Evolutionary conservation across 2,888 invertebrate species (phyloP).

Genomic region (Agrochola lota): DNA sequence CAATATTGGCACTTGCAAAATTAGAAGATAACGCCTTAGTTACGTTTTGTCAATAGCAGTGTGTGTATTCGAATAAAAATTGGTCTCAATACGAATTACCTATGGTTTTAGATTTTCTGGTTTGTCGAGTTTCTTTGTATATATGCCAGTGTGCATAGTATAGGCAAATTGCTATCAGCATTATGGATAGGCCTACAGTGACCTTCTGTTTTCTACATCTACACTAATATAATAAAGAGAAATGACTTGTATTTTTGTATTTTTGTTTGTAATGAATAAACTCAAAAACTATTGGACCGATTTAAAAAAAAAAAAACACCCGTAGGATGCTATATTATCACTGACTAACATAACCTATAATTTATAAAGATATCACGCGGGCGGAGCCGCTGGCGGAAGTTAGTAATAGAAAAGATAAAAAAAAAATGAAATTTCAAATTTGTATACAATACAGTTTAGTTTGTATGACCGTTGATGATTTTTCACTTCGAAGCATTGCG

Average conservation of each 20-base stretch:
- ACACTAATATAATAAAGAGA: too few relatives aligned
- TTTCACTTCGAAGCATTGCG: background rate
- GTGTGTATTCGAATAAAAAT: background rate
- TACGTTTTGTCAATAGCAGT: slow-evolving; percentile 15
- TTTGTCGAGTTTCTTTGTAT: background rate
- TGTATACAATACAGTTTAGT: background rate
- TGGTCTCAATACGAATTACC: background rate
- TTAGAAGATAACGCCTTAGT: slow-evolving; percentile 25
- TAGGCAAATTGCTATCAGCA: background rate
- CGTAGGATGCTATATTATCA: too few relatives aligned
- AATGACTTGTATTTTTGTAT: too few relatives aligned
- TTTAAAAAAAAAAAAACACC: too few relatives aligned
- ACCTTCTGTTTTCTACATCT: background rate
- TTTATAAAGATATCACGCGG: too few relatives aligned
- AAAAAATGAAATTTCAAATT: too few relatives aligned
- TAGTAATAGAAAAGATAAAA: too few relatives aligned
- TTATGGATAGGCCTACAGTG: background rate
- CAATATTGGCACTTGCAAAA: slow-evolving; percentile 27
- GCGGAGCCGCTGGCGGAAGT: too few relatives aligned
- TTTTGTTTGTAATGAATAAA: too few relatives aligned
- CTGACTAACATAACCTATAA: too few relatives aligned
- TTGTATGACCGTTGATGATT: background rate
- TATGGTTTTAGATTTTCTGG: background rate
- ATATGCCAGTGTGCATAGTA: background rate
- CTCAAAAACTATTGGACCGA: too few relatives aligned